A percentile compares a stretch with the other conserved stretches of the same genome.
Evolutionary conservation across 1,140 invertebrate species (phyloP).

Genomic region (Drosophila obscura): DNA sequence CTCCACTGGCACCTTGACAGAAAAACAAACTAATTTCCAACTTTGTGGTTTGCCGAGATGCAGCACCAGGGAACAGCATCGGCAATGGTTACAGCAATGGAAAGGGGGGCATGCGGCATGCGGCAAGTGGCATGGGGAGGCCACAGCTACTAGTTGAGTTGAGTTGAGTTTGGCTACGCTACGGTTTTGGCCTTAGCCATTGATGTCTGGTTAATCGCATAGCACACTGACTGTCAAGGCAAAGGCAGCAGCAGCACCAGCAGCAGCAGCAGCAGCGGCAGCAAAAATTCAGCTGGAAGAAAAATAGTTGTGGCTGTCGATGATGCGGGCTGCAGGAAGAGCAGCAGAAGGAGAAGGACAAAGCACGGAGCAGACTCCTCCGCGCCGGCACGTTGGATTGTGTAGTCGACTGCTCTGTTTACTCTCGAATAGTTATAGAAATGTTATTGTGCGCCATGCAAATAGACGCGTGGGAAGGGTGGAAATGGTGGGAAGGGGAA

Average conservation of each 20-base stretch:
- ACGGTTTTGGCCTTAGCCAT: constrained; percentile 42
- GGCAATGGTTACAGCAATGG: neutral
- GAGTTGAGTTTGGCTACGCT: constrained; percentile 1
- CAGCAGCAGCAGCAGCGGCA: neutral
- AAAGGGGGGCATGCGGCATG: neutral
- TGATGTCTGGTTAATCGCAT: constrained; percentile 56
- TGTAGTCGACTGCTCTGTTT: constrained; percentile 22
- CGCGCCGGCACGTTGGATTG: constrained; percentile 12
- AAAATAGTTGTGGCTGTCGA: constrained; percentile 55
- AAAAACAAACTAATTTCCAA: constrained; percentile 58
- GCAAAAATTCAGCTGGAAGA: constrained; percentile 45
- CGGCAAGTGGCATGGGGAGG: neutral
- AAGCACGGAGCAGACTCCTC: no score
- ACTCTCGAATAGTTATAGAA: constrained; percentile 55
- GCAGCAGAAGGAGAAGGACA: neutral
- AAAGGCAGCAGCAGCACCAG: neutral
- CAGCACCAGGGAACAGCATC: constrained; percentile 24
- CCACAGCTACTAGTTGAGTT: constrained; percentile 53
- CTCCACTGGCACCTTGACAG: constrained; percentile 47
- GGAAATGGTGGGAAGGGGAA: neutral
- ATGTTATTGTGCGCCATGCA: constrained; percentile 50
- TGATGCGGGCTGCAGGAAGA: constrained; percentile 29
- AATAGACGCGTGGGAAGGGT: constrained; percentile 15
- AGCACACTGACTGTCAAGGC: constrained; percentile 15
- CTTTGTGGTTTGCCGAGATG: constrained; percentile 44